A percentile compares a stretch with the other conserved stretches of the same genome.
Evolutionary conservation across 2,888 invertebrate species (phyloP).

Genomic region (Miltochrista miniata): DNA sequence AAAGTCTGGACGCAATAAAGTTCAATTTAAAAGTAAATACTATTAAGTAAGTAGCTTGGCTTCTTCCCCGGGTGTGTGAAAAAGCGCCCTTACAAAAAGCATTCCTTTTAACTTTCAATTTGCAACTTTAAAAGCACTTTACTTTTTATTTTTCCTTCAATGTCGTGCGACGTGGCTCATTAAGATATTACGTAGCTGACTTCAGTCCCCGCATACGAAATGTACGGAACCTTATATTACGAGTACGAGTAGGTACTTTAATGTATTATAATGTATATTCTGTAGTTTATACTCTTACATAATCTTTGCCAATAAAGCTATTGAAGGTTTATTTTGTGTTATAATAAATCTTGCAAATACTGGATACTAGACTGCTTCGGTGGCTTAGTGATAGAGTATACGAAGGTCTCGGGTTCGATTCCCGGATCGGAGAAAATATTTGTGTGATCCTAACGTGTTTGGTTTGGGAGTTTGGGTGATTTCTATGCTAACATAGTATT

Average conservation of each 20-base stretch:
- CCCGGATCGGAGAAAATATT: too few species aligned
- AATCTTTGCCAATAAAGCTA: too few species aligned
- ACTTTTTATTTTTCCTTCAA: slow-evolving; percentile 2
- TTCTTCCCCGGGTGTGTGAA: background rate
- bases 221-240: background rate
- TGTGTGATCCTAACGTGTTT: too few species aligned
- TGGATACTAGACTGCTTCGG: too few species aligned
- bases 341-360: too few species aligned
- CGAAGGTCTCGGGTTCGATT: too few species aligned
- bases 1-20: background rate
- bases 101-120: slow-evolving; percentile 3
- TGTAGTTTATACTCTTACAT: too few species aligned
- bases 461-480: too few species aligned
- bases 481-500: too few species aligned
- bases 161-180: background rate
- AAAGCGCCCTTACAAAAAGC: background rate
- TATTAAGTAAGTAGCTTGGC: background rate
- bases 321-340: too few species aligned
- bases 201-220: background rate
- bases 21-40: background rate
- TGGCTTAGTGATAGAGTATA: too few species aligned
- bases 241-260: background rate
- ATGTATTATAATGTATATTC: too few species aligned
- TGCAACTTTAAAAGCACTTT: background rate
- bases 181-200: slow-evolving; percentile 2